A percentile compares a stretch with the other conserved stretches of the same genome.
Evolutionary conservation across 2,113 vertebrate species (phyloP).

Genomic region (Cacatua alba): DNA sequence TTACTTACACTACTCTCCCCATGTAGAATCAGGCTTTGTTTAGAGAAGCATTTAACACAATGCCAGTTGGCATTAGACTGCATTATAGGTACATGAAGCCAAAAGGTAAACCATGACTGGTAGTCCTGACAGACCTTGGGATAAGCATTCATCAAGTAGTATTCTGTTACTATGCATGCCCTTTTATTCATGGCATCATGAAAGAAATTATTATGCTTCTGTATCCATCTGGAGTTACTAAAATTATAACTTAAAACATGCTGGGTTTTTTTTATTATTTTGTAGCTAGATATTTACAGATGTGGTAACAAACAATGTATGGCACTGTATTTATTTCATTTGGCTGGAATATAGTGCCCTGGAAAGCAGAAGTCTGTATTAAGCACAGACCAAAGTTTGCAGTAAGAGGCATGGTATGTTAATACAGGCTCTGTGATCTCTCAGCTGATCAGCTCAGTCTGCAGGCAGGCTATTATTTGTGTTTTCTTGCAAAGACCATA

Average conservation of each 20-base stretch:
- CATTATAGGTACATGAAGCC: fast-evolving
- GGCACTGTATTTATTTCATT: background rate
- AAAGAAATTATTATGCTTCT: background rate
- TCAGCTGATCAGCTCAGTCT: background rate
- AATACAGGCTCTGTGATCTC: background rate
- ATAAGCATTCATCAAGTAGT: background rate
- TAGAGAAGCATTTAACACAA: background rate
- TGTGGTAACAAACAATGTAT: background rate
- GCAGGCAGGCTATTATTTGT: background rate
- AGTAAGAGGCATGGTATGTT: background rate
- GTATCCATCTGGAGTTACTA: background rate
- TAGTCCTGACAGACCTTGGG: background rate
- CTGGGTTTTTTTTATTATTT: background rate
- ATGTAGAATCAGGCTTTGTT: background rate
- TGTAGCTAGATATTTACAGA: background rate
- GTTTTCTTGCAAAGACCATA: background rate
- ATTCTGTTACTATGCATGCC: background rate
- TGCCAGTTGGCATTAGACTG: background rate
- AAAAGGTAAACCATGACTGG: background rate
- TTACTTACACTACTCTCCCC: background rate
- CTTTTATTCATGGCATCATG: background rate
- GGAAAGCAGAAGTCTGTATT: background rate
- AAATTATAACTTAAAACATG: background rate
- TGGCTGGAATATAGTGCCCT: background rate
- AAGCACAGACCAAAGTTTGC: background rate